Percentiles rank a stretch among this genome's conserved stretches.
Conservation (phyloP, 1,140 invertebrate species). For the Caligus rogercresseyi region DNA sequence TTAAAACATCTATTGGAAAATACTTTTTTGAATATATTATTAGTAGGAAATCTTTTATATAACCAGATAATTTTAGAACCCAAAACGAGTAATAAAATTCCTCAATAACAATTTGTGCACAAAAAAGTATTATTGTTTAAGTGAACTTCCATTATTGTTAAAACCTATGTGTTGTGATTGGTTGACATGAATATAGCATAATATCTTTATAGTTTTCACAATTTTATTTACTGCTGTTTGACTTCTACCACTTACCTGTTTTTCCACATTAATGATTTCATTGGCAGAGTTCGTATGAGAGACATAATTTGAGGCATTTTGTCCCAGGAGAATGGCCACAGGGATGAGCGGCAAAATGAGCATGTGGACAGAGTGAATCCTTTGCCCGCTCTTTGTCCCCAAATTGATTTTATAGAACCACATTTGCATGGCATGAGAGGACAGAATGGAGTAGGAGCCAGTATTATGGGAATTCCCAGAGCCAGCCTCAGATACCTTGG, state of each 20-base stretch:
- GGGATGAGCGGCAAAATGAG: slow-evolving; percentile 17
- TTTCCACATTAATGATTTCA: slow-evolving; percentile 4
- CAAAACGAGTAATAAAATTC: no score
- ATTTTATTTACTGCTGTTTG: no score
- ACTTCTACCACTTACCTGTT: neutral
- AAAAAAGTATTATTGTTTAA: no score
- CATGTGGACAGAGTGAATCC: slow-evolving; percentile 12
- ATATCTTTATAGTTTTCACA: no score
- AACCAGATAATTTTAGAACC: no score
- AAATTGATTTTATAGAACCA: slow-evolving; percentile 19
- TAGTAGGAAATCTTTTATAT: no score
- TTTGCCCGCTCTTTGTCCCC: slow-evolving; percentile 16
- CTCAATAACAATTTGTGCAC: no score
- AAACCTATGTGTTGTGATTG: no score
- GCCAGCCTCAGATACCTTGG: neutral
- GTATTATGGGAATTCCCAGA: neutral
- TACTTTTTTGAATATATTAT: no score
- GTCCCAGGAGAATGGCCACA: slow-evolving; percentile 15
- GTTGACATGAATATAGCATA: no score
- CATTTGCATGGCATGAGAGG: slow-evolving; percentile 19
- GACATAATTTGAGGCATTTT: slow-evolving; percentile 2
- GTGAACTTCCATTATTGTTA: no score
- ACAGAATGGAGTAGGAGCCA: neutral
- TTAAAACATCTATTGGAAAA: no score
- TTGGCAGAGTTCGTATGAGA: neutral